phyloP scores from a whole-genome alignment of 2,888 invertebrate species.

The Liodrosophila aerea region DNA sequence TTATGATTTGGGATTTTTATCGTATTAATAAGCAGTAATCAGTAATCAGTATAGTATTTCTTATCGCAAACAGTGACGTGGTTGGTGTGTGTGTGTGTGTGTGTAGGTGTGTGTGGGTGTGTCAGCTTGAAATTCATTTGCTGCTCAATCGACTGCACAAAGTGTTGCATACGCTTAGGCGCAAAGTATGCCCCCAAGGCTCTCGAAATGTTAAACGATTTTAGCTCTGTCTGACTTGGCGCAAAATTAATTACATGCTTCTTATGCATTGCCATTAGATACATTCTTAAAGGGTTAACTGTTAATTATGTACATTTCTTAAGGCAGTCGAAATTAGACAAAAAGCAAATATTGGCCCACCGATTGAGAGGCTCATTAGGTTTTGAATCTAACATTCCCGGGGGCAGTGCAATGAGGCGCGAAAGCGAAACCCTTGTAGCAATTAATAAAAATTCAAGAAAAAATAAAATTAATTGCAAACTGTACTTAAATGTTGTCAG shows the following conservation, averaged over 20 bases:
- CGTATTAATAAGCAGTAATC: constrained; percentile 44
- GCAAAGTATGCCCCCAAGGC: constrained; percentile 6
- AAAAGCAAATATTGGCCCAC: constrained; percentile 46
- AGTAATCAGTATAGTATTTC: constrained; percentile 1
- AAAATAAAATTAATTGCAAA: no score
- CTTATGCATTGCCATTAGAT: constrained; percentile 21
- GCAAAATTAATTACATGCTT: constrained; percentile 29
- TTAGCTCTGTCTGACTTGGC: constrained; percentile 19
- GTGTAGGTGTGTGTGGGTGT: constrained; percentile 2
- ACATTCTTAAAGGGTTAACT: constrained; percentile 27
- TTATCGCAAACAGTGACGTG: constrained; percentile 50
- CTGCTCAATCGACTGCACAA: constrained; percentile 26
- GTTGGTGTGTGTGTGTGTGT: constrained; percentile 2
- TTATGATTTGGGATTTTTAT: constrained; percentile 17
- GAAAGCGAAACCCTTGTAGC: constrained; percentile 12
- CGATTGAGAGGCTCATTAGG: constrained; percentile 38
- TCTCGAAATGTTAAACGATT: constrained; percentile 11
- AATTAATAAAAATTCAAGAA: constrained; percentile 21
- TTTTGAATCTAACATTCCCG: constrained; percentile 10
- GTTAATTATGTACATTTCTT: constrained; percentile 20
- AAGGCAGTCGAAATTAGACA: constrained; percentile 28
- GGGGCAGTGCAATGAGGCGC: constrained; percentile 22
- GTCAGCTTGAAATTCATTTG: constrained; percentile 36
- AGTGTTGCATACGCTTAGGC: constrained; percentile 25
- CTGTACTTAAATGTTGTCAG: no score